Conservation (phyloP, 1,140 invertebrate species). For the Musca vetustissima region DNA sequence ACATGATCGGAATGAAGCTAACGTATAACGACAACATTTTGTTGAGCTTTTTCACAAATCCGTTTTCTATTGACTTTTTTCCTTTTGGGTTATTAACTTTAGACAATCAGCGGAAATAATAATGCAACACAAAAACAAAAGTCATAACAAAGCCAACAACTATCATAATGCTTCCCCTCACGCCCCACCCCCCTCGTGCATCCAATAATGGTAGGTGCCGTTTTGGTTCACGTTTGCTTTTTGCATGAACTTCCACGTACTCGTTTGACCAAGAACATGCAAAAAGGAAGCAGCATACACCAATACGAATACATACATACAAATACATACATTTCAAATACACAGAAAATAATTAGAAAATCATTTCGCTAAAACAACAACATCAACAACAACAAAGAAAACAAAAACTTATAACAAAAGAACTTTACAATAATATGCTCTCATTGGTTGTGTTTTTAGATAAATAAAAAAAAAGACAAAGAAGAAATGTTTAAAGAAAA, state of each 20-base stretch:
- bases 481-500: conserved; percentile 21
- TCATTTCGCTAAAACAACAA: conserved; percentile 27
- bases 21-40: conserved; percentile 31
- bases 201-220: too few relatives aligned
- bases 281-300: background rate
- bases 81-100: conserved; percentile 18
- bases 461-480: conserved; percentile 27
- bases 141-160: background rate
- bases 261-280: background rate
- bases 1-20: conserved; percentile 19
- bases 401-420: conserved; percentile 33
- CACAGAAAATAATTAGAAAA: background rate
- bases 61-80: conserved; percentile 1
- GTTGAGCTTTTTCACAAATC: conserved; percentile 1
- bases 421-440: conserved; percentile 50
- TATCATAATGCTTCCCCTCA: too few relatives aligned
- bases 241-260: too few relatives aligned
- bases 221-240: too few relatives aligned
- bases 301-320: conserved; percentile 24
- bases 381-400: conserved; percentile 29
- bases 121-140: conserved; percentile 26
- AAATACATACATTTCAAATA: too few relatives aligned
- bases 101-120: conserved; percentile 23
- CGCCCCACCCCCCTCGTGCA: too few relatives aligned
- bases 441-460: conserved; percentile 57